Conservation (phyloP, 2,888 invertebrate genomes). For the Tholera decimalis region DNA sequence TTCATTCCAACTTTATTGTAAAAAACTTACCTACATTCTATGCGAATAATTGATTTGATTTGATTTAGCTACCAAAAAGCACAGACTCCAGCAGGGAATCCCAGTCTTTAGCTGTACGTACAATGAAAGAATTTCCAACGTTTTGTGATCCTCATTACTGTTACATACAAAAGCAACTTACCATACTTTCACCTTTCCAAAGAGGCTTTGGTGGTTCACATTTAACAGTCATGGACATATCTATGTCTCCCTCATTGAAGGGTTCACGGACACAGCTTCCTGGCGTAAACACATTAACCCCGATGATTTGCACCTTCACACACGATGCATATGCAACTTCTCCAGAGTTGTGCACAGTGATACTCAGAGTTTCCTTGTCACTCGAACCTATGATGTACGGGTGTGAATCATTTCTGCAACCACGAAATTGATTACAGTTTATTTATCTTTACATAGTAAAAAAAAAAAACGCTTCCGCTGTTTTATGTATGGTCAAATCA, state of each 20-base stretch:
- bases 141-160: too few relatives aligned
- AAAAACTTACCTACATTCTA: too few relatives aligned
- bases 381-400: constrained; percentile 75
- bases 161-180: constrained; percentile 22
- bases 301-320: constrained; percentile 60
- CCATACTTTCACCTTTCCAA: background rate
- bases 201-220: constrained; percentile 37
- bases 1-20: too few relatives aligned
- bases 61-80: too few relatives aligned
- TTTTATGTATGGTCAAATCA: too few relatives aligned
- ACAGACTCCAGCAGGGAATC: too few relatives aligned
- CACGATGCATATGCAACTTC: constrained; percentile 79
- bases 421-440: background rate
- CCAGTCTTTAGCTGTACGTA: too few relatives aligned
- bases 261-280: constrained; percentile 17
- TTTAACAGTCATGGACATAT: too few relatives aligned
- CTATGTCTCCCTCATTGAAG: constrained; percentile 13
- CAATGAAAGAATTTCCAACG: too few relatives aligned
- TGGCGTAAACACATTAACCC: constrained; percentile 51
- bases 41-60: too few relatives aligned
- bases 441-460: too few relatives aligned
- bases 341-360: constrained; percentile 70
- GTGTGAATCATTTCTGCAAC: background rate
- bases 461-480: too few relatives aligned
- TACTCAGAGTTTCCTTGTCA: constrained; percentile 51